These are phyloP conservation scores for Enhydra lutris DNA, from an alignment of 2,113 vertebrate genomes.

Conservation along the genomic window DNA sequence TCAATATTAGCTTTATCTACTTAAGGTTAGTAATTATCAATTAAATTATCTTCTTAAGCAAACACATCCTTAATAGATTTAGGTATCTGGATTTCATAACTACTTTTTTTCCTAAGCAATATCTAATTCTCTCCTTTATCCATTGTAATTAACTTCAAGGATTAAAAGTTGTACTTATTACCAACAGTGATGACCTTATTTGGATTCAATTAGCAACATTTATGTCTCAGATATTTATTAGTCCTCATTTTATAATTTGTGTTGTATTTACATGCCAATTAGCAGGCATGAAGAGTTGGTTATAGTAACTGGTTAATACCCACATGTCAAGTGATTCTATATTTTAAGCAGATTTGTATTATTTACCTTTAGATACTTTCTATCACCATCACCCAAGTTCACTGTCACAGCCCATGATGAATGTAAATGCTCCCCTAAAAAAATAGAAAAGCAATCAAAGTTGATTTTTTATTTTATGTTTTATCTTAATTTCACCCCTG, in stretches of 20 bases:
- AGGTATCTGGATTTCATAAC: background rate
- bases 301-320: background rate
- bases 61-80: slow-evolving; percentile 36
- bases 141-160: background rate
- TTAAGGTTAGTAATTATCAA: slow-evolving; percentile 39
- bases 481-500: background rate
- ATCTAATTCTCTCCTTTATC: background rate
- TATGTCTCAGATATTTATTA: background rate
- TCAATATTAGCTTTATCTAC: background rate
- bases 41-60: slow-evolving; percentile 45
- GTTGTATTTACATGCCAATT: background rate
- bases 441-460: background rate
- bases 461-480: background rate
- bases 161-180: background rate
- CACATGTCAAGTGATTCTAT: background rate
- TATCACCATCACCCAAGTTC: background rate
- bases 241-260: background rate
- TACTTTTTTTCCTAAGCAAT: background rate
- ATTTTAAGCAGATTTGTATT: background rate
- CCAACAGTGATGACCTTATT: background rate
- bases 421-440: background rate
- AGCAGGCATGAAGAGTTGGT: background rate
- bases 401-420: background rate
- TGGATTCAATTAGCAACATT: background rate
- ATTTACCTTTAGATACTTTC: slow-evolving; percentile 1